These are phyloP conservation scores for Dromaius novaehollandiae DNA, from an alignment of 2,113 vertebrate species.

Conservation along the genomic window DNA sequence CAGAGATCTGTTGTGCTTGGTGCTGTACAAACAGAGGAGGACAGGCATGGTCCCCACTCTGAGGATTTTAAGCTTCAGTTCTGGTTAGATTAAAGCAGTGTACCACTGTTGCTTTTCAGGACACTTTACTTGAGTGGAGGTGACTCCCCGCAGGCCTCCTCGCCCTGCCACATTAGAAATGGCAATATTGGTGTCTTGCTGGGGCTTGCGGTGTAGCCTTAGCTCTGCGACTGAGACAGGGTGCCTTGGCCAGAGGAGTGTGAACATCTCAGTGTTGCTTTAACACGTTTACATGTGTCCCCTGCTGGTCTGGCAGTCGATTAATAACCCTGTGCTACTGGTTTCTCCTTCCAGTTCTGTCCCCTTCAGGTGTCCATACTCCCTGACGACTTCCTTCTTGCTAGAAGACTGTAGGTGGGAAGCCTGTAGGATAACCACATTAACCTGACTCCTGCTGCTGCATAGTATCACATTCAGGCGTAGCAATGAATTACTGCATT, in stretches of 20 bases:
- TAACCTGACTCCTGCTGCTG: not conserved
- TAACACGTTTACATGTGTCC: accelerated
- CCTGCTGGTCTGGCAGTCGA: not conserved
- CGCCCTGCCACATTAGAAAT: not conserved
- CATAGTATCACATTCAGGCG: not conserved
- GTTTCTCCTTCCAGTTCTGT: not conserved
- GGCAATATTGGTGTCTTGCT: not conserved
- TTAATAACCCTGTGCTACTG: not conserved
- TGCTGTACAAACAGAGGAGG: accelerated
- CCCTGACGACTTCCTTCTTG: not conserved
- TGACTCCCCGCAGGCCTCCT: not conserved
- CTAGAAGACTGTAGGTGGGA: not conserved
- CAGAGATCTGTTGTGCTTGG: too few species aligned
- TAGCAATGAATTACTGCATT: not conserved
- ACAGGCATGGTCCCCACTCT: accelerated
- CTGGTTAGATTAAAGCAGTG: not conserved
- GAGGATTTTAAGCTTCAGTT: accelerated
- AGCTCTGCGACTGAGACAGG: not conserved
- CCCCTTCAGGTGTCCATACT: not conserved
- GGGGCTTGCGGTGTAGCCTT: not conserved
- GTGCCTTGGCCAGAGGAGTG: not conserved
- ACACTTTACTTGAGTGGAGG: not conserved
- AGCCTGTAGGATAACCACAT: constrained; percentile 32
- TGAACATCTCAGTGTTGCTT: not conserved
- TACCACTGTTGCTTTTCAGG: not conserved